These are phyloP conservation scores for Lacerta viridis DNA, from an alignment of 2,797 vertebrate species.

Conservation along the genomic window DNA sequence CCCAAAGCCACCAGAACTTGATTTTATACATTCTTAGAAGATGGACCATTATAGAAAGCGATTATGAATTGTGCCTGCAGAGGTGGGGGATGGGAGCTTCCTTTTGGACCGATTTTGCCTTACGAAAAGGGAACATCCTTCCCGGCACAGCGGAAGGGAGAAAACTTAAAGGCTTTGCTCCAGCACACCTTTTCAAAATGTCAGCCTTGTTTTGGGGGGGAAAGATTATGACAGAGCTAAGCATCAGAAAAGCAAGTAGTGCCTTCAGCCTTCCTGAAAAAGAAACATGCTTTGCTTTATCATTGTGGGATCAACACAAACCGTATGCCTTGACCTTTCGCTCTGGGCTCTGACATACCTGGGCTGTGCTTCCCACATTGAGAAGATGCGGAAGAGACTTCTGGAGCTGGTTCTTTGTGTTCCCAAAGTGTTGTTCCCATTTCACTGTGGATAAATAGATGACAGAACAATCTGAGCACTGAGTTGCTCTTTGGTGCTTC, in stretches of 20 bases:
- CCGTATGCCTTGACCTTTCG: background rate
- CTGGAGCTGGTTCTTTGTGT: background rate
- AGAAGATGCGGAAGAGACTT: background rate
- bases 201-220: background rate
- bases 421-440: background rate
- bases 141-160: background rate
- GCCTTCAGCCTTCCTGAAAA: too few relatives aligned
- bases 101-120: background rate
- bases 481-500: background rate
- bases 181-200: background rate
- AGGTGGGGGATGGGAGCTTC: background rate
- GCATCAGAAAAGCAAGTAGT: background rate
- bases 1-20: background rate
- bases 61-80: background rate
- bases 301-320: background rate
- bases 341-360: background rate
- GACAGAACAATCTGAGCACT: background rate
- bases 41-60: background rate
- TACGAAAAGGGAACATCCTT: too few relatives aligned
- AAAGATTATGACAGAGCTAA: background rate
- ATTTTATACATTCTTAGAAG: background rate
- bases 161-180: background rate
- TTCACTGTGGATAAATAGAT: background rate
- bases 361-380: background rate
- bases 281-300: slow-evolving; percentile 9